Evolutionary conservation across 2,113 vertebrate genomes (phyloP).

Genomic region (Mastomys natalensis): DNA sequence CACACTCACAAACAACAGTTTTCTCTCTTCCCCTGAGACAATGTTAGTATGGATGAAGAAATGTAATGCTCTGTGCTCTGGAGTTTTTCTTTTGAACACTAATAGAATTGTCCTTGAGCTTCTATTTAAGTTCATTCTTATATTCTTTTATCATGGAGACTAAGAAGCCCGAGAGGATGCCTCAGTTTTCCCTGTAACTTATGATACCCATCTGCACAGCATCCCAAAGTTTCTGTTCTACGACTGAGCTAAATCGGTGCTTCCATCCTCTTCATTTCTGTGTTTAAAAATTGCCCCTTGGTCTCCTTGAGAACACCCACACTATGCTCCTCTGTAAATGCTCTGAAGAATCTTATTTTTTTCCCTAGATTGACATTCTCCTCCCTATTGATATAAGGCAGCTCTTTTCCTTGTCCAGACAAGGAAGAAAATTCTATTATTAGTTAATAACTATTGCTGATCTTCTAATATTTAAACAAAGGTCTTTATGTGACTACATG

Average conservation of each 20-base stretch:
- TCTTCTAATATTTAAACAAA: neutral
- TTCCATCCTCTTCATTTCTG: neutral
- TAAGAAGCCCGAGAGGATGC: neutral
- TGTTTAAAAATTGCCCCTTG: neutral
- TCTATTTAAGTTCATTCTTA: neutral
- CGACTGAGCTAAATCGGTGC: neutral
- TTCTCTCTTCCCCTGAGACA: neutral
- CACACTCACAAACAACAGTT: neutral
- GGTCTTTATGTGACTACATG: neutral
- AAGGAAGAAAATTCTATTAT: neutral
- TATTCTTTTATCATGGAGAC: neutral
- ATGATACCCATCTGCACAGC: neutral
- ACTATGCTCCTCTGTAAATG: neutral
- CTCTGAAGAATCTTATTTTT: neutral
- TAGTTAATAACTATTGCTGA: neutral
- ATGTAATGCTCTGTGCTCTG: neutral
- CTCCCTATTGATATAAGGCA: neutral
- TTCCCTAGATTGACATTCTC: no score
- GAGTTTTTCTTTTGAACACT: neutral
- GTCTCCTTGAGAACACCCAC: neutral
- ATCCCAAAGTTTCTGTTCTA: neutral
- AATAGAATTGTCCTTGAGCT: neutral
- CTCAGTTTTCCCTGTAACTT: neutral
- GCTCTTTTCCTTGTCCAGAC: neutral
- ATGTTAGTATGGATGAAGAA: neutral